A percentile compares a stretch with the other conserved stretches of the same genome.
Evolutionary conservation across 2,888 invertebrate genomes (phyloP).

Genomic region (Empis livida): DNA sequence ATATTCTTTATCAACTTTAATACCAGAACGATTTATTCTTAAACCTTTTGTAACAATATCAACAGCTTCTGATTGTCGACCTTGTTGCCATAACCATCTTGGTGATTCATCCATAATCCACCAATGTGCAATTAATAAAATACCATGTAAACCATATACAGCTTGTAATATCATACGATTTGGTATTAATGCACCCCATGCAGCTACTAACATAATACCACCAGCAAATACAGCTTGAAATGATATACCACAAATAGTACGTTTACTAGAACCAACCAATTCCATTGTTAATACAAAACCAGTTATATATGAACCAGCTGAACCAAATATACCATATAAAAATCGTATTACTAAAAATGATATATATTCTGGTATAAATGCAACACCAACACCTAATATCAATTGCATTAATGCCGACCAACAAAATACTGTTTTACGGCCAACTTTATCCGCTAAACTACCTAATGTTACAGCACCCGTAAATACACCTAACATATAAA

Average conservation of each 20-base stretch:
- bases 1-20: constrained; percentile 49
- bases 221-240: constrained; percentile 67
- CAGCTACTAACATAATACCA: constrained; percentile 72
- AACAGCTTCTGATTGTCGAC: constrained; percentile 57
- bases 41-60: constrained; percentile 62
- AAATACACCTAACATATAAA: constrained; percentile 66
- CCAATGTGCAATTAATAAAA: constrained; percentile 63
- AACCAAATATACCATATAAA: constrained; percentile 68
- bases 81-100: constrained; percentile 78
- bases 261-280: constrained; percentile 62
- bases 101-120: constrained; percentile 86
- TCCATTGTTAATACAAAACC: constrained; percentile 61
- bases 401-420: constrained; percentile 63
- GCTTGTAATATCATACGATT: constrained; percentile 63
- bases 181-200: constrained; percentile 66
- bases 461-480: constrained; percentile 66
- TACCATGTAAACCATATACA: constrained; percentile 62
- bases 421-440: constrained; percentile 66
- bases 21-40: constrained; percentile 53
- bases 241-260: constrained; percentile 67
- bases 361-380: constrained; percentile 65
- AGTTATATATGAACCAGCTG: constrained; percentile 50
- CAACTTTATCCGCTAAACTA: constrained; percentile 65
- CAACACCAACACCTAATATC: constrained; percentile 55
- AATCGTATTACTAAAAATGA: constrained; percentile 54